Percentiles rank a stretch among this genome's conserved stretches.
Evolutionary conservation across 2,888 invertebrate genomes (phyloP).

Genomic region (Silvanus unidentatus): DNA sequence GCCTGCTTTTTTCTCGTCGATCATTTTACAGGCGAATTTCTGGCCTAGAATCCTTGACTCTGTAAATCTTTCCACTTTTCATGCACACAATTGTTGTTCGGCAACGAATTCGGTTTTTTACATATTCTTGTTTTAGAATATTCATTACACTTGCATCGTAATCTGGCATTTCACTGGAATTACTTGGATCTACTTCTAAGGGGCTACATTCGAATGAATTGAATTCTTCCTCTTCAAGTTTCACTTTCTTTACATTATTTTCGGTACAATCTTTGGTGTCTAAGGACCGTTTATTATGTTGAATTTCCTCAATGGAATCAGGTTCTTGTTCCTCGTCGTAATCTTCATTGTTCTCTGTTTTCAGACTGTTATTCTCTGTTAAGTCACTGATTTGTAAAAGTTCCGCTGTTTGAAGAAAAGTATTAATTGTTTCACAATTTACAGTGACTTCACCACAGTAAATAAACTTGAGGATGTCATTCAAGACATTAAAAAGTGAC

Average conservation of each 20-base stretch:
- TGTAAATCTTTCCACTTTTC: constrained; percentile 17
- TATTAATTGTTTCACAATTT: constrained; percentile 56
- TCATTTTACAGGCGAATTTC: constrained; percentile 52
- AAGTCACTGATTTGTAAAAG: constrained; percentile 60
- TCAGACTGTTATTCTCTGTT: no score
- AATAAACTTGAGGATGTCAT: constrained; percentile 60
- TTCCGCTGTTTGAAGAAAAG: constrained; percentile 60
- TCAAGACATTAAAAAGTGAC: constrained; percentile 58
- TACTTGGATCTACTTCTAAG: no score
- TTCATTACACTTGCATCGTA: no score
- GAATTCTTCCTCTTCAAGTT: no score
- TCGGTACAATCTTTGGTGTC: no score
- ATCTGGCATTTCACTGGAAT: no score
- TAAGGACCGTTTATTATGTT: no score
- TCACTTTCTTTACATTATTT: no score
- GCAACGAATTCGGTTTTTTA: neutral
- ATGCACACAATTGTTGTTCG: constrained; percentile 7
- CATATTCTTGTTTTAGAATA: neutral
- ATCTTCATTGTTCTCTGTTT: constrained; percentile 7
- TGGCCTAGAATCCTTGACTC: constrained; percentile 22
- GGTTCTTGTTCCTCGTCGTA: no score
- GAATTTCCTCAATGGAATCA: constrained; percentile 4
- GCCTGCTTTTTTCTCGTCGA: constrained; percentile 52
- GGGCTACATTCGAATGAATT: no score
- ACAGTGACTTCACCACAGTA: constrained; percentile 67